Evolutionary conservation across 2,888 invertebrate species (phyloP), one percentile per base, ranked within the genome.

Genomic region (Drosophila yooni): DNA sequence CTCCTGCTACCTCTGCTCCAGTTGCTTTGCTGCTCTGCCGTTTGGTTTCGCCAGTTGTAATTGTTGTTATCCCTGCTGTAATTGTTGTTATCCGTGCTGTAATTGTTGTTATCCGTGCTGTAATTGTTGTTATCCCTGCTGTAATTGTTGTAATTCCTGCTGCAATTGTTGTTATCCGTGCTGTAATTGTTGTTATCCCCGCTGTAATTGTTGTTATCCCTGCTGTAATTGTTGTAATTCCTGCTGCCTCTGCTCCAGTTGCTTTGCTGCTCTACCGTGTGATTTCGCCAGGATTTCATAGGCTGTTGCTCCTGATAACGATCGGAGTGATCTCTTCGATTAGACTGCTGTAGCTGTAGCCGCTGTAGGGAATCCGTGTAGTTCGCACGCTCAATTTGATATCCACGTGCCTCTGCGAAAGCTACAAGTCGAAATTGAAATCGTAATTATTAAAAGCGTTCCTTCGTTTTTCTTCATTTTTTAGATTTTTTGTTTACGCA

Each of bases 321-420:
- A 15, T 40, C n/a, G 21, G 11, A 1, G 1, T 1, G 29, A 29
- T 18, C 46, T n/a, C 18, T n/a, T 18, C 33, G 34, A 38, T 3
- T n/a, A 6, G 13, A 18, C 15, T n/a, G 27, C 11, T 18, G 40
- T 3, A 76, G 40, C 10, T 38, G 40, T 3, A 76, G 40, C 7
- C 34, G 18, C 29, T 56, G 43, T 61, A 92, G 62, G 1, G 82
- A 76, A 3, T 43, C 6, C n/a, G 82, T 59, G 87, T 96, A 96
- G 73, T 94, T 94, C 2, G 92, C 82, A 13, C 96, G 94, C 92
- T 96, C 96, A 38, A 96, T 95, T 70, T 94, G 83, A 89, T 96
- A 95, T 0, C 96, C 96, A 11, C 96, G 95, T 3, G 96, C 96
- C 27, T 91, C 92, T 88, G 95, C 94, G 84, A 96, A 96, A 78